Conservation (phyloP, 2,797 vertebrate species). For the Sebastiscus tertius region DNA sequence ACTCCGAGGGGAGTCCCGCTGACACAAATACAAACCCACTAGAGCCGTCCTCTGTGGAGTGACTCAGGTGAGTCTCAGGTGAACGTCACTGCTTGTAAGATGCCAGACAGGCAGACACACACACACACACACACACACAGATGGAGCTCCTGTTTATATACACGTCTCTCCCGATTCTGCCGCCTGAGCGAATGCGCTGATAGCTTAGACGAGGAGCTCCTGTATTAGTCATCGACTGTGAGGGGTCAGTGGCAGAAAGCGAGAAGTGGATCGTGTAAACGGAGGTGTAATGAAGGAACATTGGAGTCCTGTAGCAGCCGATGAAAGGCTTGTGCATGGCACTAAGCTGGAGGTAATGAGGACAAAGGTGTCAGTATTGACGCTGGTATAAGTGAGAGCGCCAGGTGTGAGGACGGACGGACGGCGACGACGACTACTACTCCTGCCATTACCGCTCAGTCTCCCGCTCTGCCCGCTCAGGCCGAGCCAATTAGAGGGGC, state of each 20-base stretch:
- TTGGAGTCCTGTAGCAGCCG: constrained; percentile 31
- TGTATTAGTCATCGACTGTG: constrained; percentile 30
- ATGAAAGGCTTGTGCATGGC: constrained; percentile 57
- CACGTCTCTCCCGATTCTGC: constrained; percentile 49
- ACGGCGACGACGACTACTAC: constrained; percentile 32
- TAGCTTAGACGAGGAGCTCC: constrained; percentile 27
- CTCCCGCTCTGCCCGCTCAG: constrained; percentile 31
- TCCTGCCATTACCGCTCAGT: constrained; percentile 61
- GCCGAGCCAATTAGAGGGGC: constrained; percentile 69
- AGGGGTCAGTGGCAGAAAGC: constrained; percentile 37
- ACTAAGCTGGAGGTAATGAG: constrained; percentile 73
- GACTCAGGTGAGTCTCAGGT: constrained; percentile 71
- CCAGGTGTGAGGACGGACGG: constrained; percentile 57
- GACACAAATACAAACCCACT: constrained; percentile 76
- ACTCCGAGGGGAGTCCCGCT: constrained; percentile 64
- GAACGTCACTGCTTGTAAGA: constrained; percentile 52
- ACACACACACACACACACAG: not conserved
- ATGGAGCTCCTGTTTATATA: constrained; percentile 46
- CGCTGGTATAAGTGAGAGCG: constrained; percentile 38
- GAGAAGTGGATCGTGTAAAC: constrained; percentile 39
- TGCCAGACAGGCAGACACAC: constrained; percentile 15
- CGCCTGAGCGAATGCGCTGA: constrained; percentile 32
- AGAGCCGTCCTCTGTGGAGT: constrained; percentile 61
- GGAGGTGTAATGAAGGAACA: constrained; percentile 51
- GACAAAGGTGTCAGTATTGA: constrained; percentile 75